Evolutionary conservation across 1,140 invertebrate species (phyloP).

Genomic region (Aphis gossypii): DNA sequence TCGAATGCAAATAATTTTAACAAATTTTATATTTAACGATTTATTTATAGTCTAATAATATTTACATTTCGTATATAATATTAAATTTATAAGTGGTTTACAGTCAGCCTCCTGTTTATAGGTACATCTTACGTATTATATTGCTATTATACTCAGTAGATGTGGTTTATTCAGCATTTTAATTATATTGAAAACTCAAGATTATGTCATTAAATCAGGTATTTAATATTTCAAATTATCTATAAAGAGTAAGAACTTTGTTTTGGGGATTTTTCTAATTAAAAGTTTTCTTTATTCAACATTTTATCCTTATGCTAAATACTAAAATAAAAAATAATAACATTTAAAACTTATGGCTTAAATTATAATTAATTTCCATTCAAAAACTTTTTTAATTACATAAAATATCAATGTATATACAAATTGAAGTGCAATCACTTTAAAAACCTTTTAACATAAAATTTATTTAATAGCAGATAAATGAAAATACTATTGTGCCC

Average conservation of each 20-base stretch:
- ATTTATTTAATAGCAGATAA: not conserved
- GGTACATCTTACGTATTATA: not conserved
- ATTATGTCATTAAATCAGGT: not conserved
- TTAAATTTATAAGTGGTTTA: not conserved
- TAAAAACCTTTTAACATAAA: conserved; percentile 15
- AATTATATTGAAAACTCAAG: not conserved
- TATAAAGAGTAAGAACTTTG: not conserved
- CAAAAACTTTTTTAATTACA: conserved; percentile 42
- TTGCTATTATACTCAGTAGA: not conserved
- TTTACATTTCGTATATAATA: not conserved
- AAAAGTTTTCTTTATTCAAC: not conserved
- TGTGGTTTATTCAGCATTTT: not conserved
- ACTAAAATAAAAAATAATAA: conserved; percentile 29
- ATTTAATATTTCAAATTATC: conserved; percentile 13
- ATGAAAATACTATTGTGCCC: not conserved
- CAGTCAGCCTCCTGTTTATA: not conserved
- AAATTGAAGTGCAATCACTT: conserved; percentile 18
- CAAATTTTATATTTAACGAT: too few relatives aligned
- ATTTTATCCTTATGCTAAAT: not conserved
- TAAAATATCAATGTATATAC: conserved; percentile 9
- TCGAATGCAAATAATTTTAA: too few relatives aligned
- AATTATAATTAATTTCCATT: conserved; percentile 32
- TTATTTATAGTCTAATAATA: not conserved
- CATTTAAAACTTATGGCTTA: not conserved
- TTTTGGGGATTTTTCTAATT: not conserved